A percentile compares a stretch with the other conserved stretches of the same genome.
These are phyloP conservation scores for Drosophila lacteicornis DNA, from an alignment of 1,140 invertebrate species.

Conservation along the genomic window DNA sequence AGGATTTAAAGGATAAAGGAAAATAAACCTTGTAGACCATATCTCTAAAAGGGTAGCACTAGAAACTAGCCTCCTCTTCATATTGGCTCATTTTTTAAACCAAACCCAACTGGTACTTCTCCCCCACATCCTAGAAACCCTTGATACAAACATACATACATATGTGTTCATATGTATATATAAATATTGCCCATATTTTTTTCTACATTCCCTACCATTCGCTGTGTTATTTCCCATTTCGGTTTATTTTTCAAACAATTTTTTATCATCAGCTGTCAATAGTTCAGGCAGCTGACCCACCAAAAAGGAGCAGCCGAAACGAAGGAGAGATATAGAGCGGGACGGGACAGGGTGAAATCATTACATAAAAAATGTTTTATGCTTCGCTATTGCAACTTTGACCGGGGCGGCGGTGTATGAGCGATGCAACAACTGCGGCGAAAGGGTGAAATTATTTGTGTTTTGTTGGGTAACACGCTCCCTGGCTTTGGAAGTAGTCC, in stretches of 20 bases:
- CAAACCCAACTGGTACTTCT: conserved; percentile 11
- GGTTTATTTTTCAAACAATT: conserved; percentile 73
- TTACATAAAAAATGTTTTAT: conserved; percentile 82
- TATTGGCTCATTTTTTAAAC: conserved; percentile 11
- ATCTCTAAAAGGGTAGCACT: too few relatives aligned
- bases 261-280: conserved; percentile 83
- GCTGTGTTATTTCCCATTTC: conserved; percentile 24
- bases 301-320: conserved; percentile 49
- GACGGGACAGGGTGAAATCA: conserved; percentile 55
- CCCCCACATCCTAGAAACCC: not conserved
- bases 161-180: not conserved
- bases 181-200: conserved; percentile 15
- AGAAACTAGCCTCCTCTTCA: too few relatives aligned
- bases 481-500: conserved; percentile 66
- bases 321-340: conserved; percentile 42
- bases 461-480: conserved; percentile 38
- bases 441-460: conserved; percentile 17
- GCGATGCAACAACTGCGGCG: conserved; percentile 41
- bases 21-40: too few relatives aligned
- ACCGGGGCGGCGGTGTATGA: conserved; percentile 64
- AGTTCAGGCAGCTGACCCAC: conserved; percentile 69
- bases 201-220: not conserved
- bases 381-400: conserved; percentile 77
- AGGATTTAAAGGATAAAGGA: too few relatives aligned
- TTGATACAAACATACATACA: too few relatives aligned